These are phyloP conservation scores for Acropora tenuis DNA, from an alignment of 64 coral and sea anemone genomes.

Conservation along the genomic window DNA sequence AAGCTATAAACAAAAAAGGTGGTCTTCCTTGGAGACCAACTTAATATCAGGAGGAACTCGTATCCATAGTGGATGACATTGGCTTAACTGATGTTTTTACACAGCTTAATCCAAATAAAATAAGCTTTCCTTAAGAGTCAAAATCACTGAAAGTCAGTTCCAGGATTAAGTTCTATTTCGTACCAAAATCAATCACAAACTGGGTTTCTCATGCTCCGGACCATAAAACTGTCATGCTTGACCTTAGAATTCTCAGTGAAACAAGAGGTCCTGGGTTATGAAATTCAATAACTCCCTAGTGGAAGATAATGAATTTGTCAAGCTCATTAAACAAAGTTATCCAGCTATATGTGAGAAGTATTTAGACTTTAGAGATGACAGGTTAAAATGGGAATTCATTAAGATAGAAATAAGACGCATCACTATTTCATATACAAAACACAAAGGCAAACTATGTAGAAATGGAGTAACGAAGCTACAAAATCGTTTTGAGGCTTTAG, in stretches of 20 bases:
- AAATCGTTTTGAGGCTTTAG: slow-evolving; percentile 9
- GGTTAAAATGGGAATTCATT: background rate
- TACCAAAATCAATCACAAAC: slow-evolving; percentile 2
- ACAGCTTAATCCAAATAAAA: background rate
- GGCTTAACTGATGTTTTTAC: background rate
- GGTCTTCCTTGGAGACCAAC: background rate
- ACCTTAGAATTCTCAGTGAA: slow-evolving; percentile 10
- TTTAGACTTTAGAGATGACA: slow-evolving; percentile 2
- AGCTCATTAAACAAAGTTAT: background rate
- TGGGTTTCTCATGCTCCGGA: slow-evolving; percentile 9
- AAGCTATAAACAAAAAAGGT: background rate
- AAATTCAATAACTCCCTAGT: no score
- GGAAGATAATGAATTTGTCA: background rate
- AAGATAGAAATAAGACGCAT: background rate
- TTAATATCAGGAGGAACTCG: background rate
- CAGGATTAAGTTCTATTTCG: background rate
- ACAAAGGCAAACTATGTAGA: slow-evolving; percentile 6
- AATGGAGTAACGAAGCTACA: background rate
- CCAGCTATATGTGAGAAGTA: background rate
- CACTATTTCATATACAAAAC: slow-evolving; percentile 3
- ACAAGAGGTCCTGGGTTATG: background rate
- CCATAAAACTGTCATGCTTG: slow-evolving; percentile 5
- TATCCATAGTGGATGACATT: background rate
- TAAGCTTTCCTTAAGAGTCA: background rate
- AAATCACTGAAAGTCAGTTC: background rate